Conservation (phyloP, 2,888 invertebrate species). For the Masnerella sp. region DNA sequence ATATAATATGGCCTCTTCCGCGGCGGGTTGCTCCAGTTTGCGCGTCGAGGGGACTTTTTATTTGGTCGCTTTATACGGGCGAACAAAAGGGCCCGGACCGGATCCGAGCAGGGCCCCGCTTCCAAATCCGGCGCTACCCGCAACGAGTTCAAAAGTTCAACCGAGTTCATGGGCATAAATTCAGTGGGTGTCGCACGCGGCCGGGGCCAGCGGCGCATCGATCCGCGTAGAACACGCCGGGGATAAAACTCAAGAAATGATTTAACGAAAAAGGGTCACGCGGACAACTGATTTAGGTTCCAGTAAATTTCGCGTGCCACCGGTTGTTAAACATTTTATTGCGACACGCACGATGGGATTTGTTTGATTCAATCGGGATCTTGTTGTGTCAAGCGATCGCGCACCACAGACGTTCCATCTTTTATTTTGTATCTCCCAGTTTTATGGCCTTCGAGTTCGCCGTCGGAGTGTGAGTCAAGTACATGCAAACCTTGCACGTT, state of each 20-base stretch:
- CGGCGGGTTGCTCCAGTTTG: conserved; percentile 44
- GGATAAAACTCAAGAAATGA: conserved; percentile 27
- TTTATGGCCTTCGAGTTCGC: too few relatives aligned
- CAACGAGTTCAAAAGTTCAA: conserved; percentile 66
- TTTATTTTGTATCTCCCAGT: too few relatives aligned
- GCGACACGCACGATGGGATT: conserved; percentile 5
- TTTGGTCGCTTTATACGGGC: conserved; percentile 37
- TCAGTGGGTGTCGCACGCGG: conserved; percentile 59
- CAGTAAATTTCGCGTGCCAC: conserved; percentile 38
- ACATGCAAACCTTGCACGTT: too few relatives aligned
- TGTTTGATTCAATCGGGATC: conserved; percentile 17
- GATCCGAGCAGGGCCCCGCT: conserved; percentile 50
- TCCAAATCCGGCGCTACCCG: conserved; percentile 56
- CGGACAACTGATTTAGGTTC: conserved; percentile 40
- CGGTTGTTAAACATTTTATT: conserved; percentile 36
- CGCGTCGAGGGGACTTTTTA: conserved; percentile 32
- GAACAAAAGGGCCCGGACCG: conserved; percentile 54
- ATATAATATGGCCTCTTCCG: conserved; percentile 31
- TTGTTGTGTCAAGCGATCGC: too few relatives aligned
- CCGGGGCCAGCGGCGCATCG: conserved; percentile 17
- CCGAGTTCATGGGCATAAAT: conserved; percentile 66
- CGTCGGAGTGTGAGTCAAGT: too few relatives aligned
- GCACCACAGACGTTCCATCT: too few relatives aligned
- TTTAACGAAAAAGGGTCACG: conserved; percentile 35
- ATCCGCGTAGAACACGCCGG: conserved; percentile 15